Evolutionary conservation across 2,797 vertebrate species (phyloP).

Genomic region (Tokudaia muenninki): DNA sequence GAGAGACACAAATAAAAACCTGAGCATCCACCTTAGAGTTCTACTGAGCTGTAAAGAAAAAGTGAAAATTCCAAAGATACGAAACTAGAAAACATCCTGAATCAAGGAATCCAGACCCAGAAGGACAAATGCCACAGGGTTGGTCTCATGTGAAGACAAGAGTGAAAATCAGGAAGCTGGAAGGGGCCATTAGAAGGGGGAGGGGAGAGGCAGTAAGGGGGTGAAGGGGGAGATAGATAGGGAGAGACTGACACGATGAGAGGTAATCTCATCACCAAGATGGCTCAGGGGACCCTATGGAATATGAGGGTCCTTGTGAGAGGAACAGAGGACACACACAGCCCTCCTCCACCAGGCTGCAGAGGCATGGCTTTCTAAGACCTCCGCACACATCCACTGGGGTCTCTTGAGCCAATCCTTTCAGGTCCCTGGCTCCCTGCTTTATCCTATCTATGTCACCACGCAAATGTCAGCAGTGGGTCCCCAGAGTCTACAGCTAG

Average conservation of each 20-base stretch:
- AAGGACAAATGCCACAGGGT: not conserved
- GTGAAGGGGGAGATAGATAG: not conserved
- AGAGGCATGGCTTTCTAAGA: not conserved
- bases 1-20: not conserved
- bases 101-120: too few relatives aligned
- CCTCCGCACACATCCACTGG: not conserved
- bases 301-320: not conserved
- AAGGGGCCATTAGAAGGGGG: too few relatives aligned
- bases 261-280: not conserved
- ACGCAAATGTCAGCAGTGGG: not conserved
- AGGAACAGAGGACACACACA: not conserved
- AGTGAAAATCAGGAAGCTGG: not conserved
- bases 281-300: not conserved
- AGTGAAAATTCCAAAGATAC: not conserved
- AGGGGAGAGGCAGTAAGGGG: fast-evolving
- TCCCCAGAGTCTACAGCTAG: not conserved
- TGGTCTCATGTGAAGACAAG: not conserved
- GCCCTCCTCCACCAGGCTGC: not conserved
- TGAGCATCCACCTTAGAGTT: not conserved
- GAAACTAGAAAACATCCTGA: not conserved
- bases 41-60: not conserved
- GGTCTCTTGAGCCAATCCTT: not conserved
- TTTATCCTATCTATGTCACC: not conserved
- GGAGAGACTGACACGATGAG: not conserved
- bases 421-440: not conserved